A percentile compares a stretch with the other conserved stretches of the same genome.
Evolutionary conservation across 2,888 invertebrate species (phyloP).

Genomic region (Hedychridium roseum): DNA sequence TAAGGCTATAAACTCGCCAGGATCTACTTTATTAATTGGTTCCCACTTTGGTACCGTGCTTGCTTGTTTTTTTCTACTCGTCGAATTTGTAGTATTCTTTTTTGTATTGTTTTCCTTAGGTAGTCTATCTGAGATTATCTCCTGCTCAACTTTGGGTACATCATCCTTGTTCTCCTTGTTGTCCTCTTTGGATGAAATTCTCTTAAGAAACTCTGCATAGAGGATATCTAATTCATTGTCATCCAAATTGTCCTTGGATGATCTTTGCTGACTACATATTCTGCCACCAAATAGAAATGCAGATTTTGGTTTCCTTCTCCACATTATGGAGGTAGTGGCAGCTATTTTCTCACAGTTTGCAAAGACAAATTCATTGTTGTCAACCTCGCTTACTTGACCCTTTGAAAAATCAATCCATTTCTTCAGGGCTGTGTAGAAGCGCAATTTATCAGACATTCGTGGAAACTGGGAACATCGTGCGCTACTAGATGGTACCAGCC

Average conservation of each 20-base stretch:
- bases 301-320: slow-evolving; percentile 53
- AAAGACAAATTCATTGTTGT: slow-evolving; percentile 49
- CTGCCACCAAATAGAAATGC: slow-evolving; percentile 52
- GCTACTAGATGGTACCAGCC: slow-evolving; percentile 61
- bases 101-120: slow-evolving; percentile 6
- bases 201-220: slow-evolving; percentile 48
- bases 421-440: slow-evolving; percentile 53
- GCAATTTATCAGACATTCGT: slow-evolving; percentile 57
- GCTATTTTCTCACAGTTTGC: slow-evolving; percentile 49
- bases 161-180: background rate
- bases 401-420: slow-evolving; percentile 52
- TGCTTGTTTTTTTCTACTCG: slow-evolving; percentile 6
- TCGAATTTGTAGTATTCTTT: slow-evolving; percentile 8
- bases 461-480: slow-evolving; percentile 61
- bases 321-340: slow-evolving; percentile 57
- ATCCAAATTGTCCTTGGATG: slow-evolving; percentile 45
- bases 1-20: slow-evolving; percentile 41
- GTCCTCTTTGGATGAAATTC: slow-evolving; percentile 19
- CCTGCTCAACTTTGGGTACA: slow-evolving; percentile 2
- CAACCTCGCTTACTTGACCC: slow-evolving; percentile 46
- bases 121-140: too few relatives aligned
- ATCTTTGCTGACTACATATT: slow-evolving; percentile 52
- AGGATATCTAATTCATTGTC: slow-evolving; percentile 41
- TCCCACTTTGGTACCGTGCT: background rate
- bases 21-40: slow-evolving; percentile 3